A percentile compares a stretch with the other conserved stretches of the same genome.
phyloP scores from a whole-genome alignment of 2,113 vertebrate genomes.

The Calonectris borealis region DNA sequence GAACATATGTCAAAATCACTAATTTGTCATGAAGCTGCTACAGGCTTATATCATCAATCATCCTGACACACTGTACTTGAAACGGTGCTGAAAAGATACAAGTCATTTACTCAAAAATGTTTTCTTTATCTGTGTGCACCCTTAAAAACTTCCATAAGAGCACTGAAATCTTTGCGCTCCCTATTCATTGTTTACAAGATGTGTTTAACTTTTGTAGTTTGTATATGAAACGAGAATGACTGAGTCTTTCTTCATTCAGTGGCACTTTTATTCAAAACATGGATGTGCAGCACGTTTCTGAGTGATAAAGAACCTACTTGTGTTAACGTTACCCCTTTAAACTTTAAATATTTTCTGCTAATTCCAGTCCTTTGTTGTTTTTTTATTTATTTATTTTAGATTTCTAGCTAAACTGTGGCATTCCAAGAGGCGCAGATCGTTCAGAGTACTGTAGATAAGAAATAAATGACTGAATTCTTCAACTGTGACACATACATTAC shows the following conservation, averaged over 20 bases:
- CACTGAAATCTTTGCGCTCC: neutral
- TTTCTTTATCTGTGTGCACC: slow-evolving; percentile 34
- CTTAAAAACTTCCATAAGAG: neutral
- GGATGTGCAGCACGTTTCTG: neutral
- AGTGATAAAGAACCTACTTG: neutral
- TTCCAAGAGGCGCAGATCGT: neutral
- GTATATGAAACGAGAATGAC: neutral
- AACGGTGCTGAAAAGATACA: slow-evolving; percentile 52
- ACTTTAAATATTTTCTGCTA: neutral
- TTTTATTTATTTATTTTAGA: neutral
- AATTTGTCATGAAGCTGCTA: slow-evolving; percentile 46
- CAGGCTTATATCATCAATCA: slow-evolving; percentile 42
- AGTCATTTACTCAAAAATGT: slow-evolving; percentile 40
- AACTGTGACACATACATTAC: neutral
- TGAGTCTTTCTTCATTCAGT: neutral
- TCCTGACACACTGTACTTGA: neutral
- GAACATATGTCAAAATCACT: slow-evolving; percentile 11
- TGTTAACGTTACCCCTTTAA: neutral
- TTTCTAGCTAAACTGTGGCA: neutral
- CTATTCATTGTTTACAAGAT: neutral
- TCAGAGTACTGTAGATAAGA: neutral
- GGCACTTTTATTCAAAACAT: neutral
- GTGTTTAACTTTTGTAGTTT: neutral
- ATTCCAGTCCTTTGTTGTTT: neutral
- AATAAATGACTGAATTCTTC: neutral